These are phyloP conservation scores for Murina feae DNA, from an alignment of 2,113 vertebrate species.

Conservation along the genomic window DNA sequence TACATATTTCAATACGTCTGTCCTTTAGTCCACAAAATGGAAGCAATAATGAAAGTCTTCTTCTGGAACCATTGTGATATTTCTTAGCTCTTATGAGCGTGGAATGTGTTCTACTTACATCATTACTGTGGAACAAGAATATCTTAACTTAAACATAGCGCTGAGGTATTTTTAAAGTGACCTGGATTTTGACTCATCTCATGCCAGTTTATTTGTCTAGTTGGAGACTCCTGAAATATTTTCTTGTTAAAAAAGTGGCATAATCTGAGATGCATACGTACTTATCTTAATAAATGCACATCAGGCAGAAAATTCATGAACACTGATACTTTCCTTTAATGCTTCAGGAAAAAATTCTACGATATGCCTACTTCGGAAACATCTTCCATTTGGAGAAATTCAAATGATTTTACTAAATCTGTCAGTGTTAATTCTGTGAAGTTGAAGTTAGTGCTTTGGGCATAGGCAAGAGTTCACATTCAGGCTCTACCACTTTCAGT, in stretches of 20 bases:
- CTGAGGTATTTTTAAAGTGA: background rate
- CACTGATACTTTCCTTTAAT: background rate
- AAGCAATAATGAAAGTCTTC: background rate
- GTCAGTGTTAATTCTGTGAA: background rate
- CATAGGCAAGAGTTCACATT: background rate
- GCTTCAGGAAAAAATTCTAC: background rate
- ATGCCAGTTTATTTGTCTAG: background rate
- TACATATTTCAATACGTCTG: background rate
- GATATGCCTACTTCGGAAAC: background rate
- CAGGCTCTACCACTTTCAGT: background rate
- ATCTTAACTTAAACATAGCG: constrained; percentile 34
- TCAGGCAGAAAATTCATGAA: background rate
- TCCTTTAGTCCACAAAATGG: background rate
- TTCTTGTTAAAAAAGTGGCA: background rate
- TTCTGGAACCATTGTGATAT: background rate
- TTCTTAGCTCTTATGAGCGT: background rate
- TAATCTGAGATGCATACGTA: background rate
- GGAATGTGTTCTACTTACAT: background rate
- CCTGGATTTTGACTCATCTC: background rate
- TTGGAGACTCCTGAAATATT: background rate
- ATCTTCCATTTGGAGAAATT: background rate
- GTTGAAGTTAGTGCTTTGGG: background rate
- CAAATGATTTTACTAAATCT: background rate
- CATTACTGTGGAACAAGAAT: background rate
- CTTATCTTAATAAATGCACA: background rate